Evolutionary conservation across 2,113 vertebrate species (phyloP), one percentile per base, ranked within the genome.

Genomic region (Empidonax traillii): DNA sequence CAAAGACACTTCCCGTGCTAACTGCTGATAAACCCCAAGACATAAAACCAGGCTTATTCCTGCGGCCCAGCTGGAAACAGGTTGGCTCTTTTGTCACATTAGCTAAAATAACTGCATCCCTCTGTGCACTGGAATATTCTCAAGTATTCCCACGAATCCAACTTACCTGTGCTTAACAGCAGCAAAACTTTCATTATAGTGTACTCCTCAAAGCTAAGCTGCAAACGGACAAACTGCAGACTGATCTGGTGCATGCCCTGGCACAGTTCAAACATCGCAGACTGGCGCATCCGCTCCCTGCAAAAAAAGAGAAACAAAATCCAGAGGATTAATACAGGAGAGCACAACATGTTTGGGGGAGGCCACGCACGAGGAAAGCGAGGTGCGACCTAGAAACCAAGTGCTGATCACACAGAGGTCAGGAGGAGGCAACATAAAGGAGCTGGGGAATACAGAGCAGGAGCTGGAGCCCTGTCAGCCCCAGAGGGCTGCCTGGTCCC

Each of bases 191-290:
- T 99, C 99, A 99, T 99, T 72, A 99, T 98, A 44, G 99, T 99
- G 97, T 99, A 99, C 89, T 99, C 99, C 55, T 99, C 99, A 31
- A 99, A 99, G 96, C 98, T 99, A 43, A 99, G 98, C 98, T 99
- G 99, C 95, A 99, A 97, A n/a, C 99, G 98, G 43, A 99, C 98
- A 53, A 99, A 99, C 98, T 99, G 99, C 97, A 99, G 98, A 97
- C 99, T 99, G 98, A 99, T 98, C 94, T 99, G 99, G 97, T 99
- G 99, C 99, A 99, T 99, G 77, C 99, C 99, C 97, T 99, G 98
- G 97, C 99, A 99, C 92, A 99, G 98, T 51, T 99, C 99, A 44
- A 99, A 99, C 99, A 99, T 99, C 86, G 99, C 99, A 20, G 99
- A 99, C 97, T 99, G 99, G 87, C 98, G 98, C 99, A 99, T 99